Evolutionary conservation across 2,797 vertebrate genomes (phyloP), one percentile per base, ranked within the genome.

Genomic region (Rhinoraja longicauda): DNA sequence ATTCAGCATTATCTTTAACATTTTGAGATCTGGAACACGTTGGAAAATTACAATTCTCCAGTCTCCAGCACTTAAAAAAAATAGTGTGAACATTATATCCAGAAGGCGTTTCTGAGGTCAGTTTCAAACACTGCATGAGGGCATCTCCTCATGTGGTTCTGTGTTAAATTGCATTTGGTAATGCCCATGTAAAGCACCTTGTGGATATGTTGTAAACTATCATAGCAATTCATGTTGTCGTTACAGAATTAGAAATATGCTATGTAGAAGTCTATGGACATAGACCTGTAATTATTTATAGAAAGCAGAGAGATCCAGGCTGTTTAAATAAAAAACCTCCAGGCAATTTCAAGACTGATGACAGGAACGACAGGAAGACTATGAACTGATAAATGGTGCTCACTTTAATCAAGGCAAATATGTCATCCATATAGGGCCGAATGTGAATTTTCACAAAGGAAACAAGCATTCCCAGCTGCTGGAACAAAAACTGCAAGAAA

Each of bases 391-490:
- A 70, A 10, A 91, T 2, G 29, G 59, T 91, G 98, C 98, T 98
- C 94, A 99, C 99, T 95, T 98, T 97, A 96, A 99, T 99, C 93
- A 99, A 97, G 93, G 98, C 98, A 95, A 99, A 99, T 93, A 99
- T 99, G 95, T 99, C 99, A 86, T 99, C 98, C 99, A 99, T 99
- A 93, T 99, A 99, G 2, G 99, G 99, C 32, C 99, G 97, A 95
- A 99, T 99, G 94, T 99, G 99, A 94, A 99, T 98, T 95, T 99
- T 98, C 93, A 99, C 99, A 93, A 99, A 99, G 94, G 98, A 99
- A 93, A 99, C 99, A 93, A 99, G 96, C 98, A 99, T 99, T 78
- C 99, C 99, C 93, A 99, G 97, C 96, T 99, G 99, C 96, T 99
- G 99, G 95, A 98, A 99, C 62, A 99, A 97, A 95, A 99, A 99